Percentiles rank a stretch among this genome's conserved stretches.
phyloP scores from a whole-genome alignment of 1,140 invertebrate genomes.

The Harlomillsia oculata region DNA sequence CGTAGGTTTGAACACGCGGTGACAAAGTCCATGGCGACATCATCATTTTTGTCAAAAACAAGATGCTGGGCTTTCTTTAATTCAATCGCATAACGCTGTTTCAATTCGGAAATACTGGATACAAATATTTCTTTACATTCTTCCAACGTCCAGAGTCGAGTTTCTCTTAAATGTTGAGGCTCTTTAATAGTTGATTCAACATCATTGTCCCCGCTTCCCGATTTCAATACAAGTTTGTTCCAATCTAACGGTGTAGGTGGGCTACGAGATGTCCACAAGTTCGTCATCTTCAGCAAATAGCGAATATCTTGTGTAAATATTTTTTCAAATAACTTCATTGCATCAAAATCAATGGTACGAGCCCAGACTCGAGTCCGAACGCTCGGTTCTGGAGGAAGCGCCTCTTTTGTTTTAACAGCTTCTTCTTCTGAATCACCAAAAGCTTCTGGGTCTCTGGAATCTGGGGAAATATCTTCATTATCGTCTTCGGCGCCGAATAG shows the following conservation, averaged over 20 bases:
- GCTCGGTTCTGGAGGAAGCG: conserved; percentile 44
- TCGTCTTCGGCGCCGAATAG: conserved; percentile 92
- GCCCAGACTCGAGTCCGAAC: conserved; percentile 75
- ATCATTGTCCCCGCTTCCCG: conserved; percentile 43
- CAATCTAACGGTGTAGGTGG: conserved; percentile 72
- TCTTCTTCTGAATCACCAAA: conserved; percentile 46
- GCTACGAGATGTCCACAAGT: conserved; percentile 81
- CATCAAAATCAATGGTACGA: conserved; percentile 67
- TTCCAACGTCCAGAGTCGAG: conserved; percentile 68
- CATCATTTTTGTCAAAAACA: conserved; percentile 97
- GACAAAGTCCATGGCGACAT: conserved; percentile 90
- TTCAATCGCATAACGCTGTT: conserved; percentile 47
- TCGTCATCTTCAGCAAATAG: conserved; percentile 87
- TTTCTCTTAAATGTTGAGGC: conserved; percentile 54
- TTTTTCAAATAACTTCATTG: conserved; percentile 73
- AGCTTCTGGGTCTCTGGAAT: conserved; percentile 84
- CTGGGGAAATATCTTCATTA: conserved; percentile 96
- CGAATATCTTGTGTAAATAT: conserved; percentile 92
- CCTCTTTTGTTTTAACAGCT: too few species aligned
- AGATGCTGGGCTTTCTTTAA: conserved; percentile 52
- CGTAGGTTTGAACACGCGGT: conserved; percentile 88
- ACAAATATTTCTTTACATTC: conserved; percentile 68
- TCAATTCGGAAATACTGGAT: conserved; percentile 58
- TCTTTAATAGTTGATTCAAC: conserved; percentile 15
- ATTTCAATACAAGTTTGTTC: conserved; percentile 47